These are phyloP conservation scores for Oryzias dopingdopingensis DNA, from an alignment of 2,797 vertebrate genomes.

Conservation along the genomic window DNA sequence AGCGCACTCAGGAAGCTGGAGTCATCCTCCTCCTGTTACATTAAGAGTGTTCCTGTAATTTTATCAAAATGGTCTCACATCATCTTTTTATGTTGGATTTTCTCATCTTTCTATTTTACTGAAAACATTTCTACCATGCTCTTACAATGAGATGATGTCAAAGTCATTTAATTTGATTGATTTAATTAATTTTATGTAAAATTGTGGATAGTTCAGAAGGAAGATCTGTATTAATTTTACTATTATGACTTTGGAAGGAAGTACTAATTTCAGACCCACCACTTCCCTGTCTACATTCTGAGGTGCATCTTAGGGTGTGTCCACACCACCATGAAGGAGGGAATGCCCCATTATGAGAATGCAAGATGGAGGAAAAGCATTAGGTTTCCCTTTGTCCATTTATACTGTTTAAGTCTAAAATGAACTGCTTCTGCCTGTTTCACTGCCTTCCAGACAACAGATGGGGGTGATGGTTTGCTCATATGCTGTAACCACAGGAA, in stretches of 20 bases:
- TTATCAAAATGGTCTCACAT: slow-evolving; percentile 5
- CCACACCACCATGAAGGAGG: slow-evolving; percentile 35
- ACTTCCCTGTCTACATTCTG: slow-evolving; percentile 1
- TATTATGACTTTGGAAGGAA: no score
- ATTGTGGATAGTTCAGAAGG: no score
- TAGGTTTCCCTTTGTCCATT: neutral
- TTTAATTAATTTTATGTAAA: no score
- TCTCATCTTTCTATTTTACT: neutral
- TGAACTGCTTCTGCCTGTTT: no score
- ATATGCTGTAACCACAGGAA: neutral
- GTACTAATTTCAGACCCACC: neutral
- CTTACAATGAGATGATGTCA: no score
- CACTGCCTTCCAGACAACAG: neutral
- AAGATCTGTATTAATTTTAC: no score
- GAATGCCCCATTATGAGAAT: slow-evolving; percentile 20
- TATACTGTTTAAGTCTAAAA: no score
- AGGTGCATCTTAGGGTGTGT: slow-evolving; percentile 66
- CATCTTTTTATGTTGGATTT: slow-evolving; percentile 8
- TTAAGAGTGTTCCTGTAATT: no score
- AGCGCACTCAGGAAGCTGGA: slow-evolving; percentile 1
- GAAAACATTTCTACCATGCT: neutral
- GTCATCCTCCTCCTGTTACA: slow-evolving; percentile 29
- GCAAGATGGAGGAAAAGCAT: slow-evolving; percentile 22
- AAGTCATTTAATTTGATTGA: no score
- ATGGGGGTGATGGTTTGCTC: neutral